These are phyloP conservation scores for Volucella bombylans DNA, from an alignment of 2,888 invertebrate species.

Conservation along the genomic window DNA sequence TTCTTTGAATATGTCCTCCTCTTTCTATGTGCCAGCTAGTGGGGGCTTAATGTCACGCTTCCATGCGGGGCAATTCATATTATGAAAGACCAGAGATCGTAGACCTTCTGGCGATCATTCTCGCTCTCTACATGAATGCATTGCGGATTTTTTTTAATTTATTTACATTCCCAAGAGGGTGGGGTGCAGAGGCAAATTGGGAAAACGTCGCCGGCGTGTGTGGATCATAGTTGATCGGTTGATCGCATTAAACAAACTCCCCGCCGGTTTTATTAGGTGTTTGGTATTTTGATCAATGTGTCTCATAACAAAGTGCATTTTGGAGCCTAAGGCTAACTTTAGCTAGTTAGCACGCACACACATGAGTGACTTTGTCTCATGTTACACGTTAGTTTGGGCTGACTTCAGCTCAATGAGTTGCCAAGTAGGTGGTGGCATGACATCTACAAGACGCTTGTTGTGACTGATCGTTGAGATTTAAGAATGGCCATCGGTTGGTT, in stretches of 20 bases:
- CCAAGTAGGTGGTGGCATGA: constrained; percentile 62
- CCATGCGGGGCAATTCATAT: constrained; percentile 71
- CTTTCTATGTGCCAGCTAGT: constrained; percentile 31
- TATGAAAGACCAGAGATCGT: constrained; percentile 52
- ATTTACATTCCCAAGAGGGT: constrained; percentile 35
- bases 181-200: neutral
- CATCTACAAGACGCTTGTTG: constrained; percentile 56
- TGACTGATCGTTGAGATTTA: constrained; percentile 54
- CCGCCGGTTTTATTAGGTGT: constrained; percentile 73
- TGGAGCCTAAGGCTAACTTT: constrained; percentile 25
- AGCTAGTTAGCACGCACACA: constrained; percentile 10
- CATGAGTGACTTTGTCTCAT: constrained; percentile 51
- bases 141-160: constrained; percentile 68
- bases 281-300: constrained; percentile 73
- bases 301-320: constrained; percentile 66
- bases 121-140: constrained; percentile 49
- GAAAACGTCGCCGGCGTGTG: constrained; percentile 17
- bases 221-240: constrained; percentile 69
- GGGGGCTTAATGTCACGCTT: constrained; percentile 69
- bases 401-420: constrained; percentile 37
- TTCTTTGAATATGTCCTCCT: constrained; percentile 60
- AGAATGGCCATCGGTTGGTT: no score
- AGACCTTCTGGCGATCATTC: constrained; percentile 64
- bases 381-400: constrained; percentile 54
- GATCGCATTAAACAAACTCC: constrained; percentile 70